These are phyloP conservation scores for Zoroaster sp. DNA, from an alignment of 53 echinoderm and acorn worm species.

Conservation along the genomic window DNA sequence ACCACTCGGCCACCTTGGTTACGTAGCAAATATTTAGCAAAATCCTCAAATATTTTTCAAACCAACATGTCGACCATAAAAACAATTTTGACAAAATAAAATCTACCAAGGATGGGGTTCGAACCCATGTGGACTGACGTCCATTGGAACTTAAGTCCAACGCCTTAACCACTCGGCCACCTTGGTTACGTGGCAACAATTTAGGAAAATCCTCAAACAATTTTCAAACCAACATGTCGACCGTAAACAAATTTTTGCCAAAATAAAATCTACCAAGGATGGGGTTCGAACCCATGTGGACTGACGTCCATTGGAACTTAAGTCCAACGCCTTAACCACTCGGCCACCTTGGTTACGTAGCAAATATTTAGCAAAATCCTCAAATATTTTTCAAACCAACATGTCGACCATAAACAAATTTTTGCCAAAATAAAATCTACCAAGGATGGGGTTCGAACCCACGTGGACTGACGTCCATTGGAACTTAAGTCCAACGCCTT, in stretches of 20 bases:
- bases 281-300: slow-evolving; percentile 97
- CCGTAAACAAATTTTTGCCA: not conserved
- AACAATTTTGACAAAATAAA: not conserved
- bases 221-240: not conserved
- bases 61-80: not conserved
- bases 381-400: too few species aligned
- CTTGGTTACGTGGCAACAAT: not conserved
- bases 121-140: slow-evolving; percentile 96
- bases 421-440: too few species aligned
- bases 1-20: slow-evolving; percentile 92
- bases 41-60: not conserved
- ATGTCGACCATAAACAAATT: too few species aligned
- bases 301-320: slow-evolving; percentile 98
- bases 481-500: too few species aligned
- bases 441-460: too few species aligned
- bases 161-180: slow-evolving; percentile 99
- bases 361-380: too few species aligned
- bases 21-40: not conserved
- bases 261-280: not conserved
- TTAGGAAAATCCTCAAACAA: not conserved
- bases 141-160: slow-evolving; percentile 99
- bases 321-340: too few species aligned
- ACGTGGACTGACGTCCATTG: too few species aligned
- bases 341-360: too few species aligned
- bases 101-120: slow-evolving; percentile 65